These are phyloP conservation scores for Galeopsomyia nigrocyanea DNA, from an alignment of 2,888 invertebrate genomes.

Conservation along the genomic window DNA sequence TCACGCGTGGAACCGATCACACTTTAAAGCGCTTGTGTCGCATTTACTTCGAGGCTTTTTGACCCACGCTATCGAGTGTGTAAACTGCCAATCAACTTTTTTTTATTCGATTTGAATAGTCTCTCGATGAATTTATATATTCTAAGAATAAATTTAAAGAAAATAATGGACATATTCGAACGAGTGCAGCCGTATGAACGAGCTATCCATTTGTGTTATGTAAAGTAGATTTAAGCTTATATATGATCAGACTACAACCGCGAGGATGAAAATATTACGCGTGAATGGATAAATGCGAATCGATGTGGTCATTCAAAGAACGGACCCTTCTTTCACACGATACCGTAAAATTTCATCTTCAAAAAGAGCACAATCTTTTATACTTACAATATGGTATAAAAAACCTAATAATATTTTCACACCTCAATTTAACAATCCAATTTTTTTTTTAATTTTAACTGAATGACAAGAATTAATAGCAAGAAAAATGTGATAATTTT, in stretches of 20 bases:
- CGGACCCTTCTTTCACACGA: slow-evolving; percentile 50
- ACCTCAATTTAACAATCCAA: no score
- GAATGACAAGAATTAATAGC: background rate
- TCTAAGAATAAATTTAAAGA: no score
- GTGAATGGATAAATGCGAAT: slow-evolving; percentile 61
- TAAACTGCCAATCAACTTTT: no score
- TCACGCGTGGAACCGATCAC: slow-evolving; percentile 28
- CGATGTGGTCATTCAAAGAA: slow-evolving; percentile 57
- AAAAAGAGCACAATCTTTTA: slow-evolving; percentile 12
- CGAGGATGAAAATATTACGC: slow-evolving; percentile 25
- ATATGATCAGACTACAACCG: no score
- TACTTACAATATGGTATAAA: slow-evolving; percentile 2
- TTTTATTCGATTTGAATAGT: no score
- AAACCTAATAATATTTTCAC: slow-evolving; percentile 13
- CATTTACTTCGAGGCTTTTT: background rate
- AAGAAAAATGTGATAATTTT: background rate
- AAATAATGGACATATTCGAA: no score
- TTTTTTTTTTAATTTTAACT: background rate
- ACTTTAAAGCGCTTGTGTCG: slow-evolving; percentile 22
- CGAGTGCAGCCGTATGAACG: no score
- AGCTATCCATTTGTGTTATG: no score
- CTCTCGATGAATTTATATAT: no score
- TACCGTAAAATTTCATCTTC: background rate
- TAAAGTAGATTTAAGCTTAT: no score
- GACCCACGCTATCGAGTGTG: no score